phyloP scores from a whole-genome alignment of 2,888 invertebrate species.

The Lithophane ornitopus region DNA sequence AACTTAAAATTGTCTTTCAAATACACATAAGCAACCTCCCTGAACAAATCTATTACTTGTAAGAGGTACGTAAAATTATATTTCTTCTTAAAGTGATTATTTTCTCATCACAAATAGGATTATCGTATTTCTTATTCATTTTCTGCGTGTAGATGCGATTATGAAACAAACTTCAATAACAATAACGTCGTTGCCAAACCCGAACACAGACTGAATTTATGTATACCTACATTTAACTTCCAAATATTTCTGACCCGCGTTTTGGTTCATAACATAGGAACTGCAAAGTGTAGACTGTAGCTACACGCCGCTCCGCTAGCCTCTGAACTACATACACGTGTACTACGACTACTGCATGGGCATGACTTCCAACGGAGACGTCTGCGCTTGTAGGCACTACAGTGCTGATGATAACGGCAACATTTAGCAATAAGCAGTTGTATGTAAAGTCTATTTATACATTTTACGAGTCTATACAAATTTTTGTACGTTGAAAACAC shows the following conservation, averaged over 20 bases:
- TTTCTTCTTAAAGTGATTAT: slow-evolving; percentile 45
- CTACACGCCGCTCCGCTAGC: slow-evolving; percentile 44
- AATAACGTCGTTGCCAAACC: slow-evolving; percentile 88
- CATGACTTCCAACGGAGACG: slow-evolving; percentile 67
- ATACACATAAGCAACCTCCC: slow-evolving; percentile 46
- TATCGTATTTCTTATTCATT: slow-evolving; percentile 61
- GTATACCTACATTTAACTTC: slow-evolving; percentile 85
- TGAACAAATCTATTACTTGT: slow-evolving; percentile 57
- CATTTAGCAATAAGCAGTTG: slow-evolving; percentile 90
- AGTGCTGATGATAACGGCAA: slow-evolving; percentile 80
- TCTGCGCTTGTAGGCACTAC: slow-evolving; percentile 66
- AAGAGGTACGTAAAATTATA: slow-evolving; percentile 59
- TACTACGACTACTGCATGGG: slow-evolving; percentile 65
- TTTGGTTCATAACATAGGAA: slow-evolving; percentile 59
- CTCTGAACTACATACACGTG: slow-evolving; percentile 42
- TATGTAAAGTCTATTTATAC: slow-evolving; percentile 90
- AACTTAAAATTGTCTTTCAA: slow-evolving; percentile 42
- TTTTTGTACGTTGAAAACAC: slow-evolving; percentile 89
- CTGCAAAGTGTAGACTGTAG: slow-evolving; percentile 53
- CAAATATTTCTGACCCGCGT: slow-evolving; percentile 77
- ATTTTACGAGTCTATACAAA: slow-evolving; percentile 90
- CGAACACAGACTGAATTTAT: slow-evolving; percentile 88
- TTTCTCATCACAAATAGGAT: slow-evolving; percentile 76
- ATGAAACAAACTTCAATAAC: slow-evolving; percentile 73
- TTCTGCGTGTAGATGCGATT: slow-evolving; percentile 65